Evolutionary conservation across 2,888 invertebrate species (phyloP), one percentile per base, ranked within the genome.

Genomic region (Choristoneura rosaceana): DNA sequence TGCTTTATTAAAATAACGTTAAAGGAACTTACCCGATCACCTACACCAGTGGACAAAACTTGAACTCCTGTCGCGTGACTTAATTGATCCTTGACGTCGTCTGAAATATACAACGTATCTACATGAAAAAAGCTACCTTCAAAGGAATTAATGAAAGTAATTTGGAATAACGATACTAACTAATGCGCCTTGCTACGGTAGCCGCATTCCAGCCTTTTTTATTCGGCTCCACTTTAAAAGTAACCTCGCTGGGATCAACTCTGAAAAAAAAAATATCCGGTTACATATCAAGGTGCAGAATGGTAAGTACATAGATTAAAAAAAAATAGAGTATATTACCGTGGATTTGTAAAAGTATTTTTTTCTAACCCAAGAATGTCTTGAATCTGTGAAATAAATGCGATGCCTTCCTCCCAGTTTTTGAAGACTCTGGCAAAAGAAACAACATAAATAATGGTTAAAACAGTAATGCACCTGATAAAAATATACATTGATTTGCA

Each of bases 181-280:
- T 96, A 76, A 97, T 96, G 81, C 90, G 94, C 69, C 89, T 92
- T 2, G 96, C 96, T 10, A 97, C 95, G 77, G 96, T 95, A 4
- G 95, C 95, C 0, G 97, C 96, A 80, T 96, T 96, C 76, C 96
- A 94, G 17, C 95, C 95, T 81, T 95, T 95, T 73, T 91, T 94
- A 79, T 96, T 96, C 66, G 95, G 95, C 71, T 94, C 95, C 2
- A 97, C 97, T 92, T 95, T 96, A 85, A 97, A 97, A 0, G 96
- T 96, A 0, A 98, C 97, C 89, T 97, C 97, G 76, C 96, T 96
- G 15, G 95, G 94, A 79, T 96, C 96, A 74, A 97, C 96, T 75
- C 98, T 96, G 84, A 70, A 95, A 94, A 77, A 80, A 78, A 67
- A 65, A 74, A 76, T 64, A n/a, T 66, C 73, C 0, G 10, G 17